phyloP scores from a whole-genome alignment of 2,797 vertebrate species.

The Artibeus lituratus region DNA sequence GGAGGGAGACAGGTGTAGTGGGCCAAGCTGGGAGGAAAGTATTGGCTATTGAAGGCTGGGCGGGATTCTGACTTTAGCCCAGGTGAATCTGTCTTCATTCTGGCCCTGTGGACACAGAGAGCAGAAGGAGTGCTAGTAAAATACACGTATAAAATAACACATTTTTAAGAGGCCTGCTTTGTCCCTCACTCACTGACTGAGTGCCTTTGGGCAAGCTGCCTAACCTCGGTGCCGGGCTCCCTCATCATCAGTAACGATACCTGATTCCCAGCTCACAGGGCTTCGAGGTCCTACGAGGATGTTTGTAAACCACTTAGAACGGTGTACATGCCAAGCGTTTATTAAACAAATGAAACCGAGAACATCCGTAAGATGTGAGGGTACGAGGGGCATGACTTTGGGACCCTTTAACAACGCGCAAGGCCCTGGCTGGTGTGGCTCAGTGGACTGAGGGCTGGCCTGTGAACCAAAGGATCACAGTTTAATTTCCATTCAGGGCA shows the following conservation, averaged over 20 bases:
- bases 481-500: no score
- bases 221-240: background rate
- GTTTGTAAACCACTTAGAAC: background rate
- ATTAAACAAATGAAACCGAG: background rate
- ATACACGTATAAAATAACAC: background rate
- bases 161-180: background rate
- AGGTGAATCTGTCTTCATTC: background rate
- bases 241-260: background rate
- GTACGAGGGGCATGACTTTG: background rate
- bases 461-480: no score
- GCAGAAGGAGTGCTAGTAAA: background rate
- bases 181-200: background rate
- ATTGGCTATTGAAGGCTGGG: background rate
- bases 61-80: background rate
- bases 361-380: background rate
- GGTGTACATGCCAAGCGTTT: background rate
- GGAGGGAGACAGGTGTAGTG: background rate
- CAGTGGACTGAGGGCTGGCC: no score
- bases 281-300: background rate
- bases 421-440: no score
- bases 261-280: background rate
- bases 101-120: background rate
- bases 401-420: accelerated
- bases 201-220: background rate
- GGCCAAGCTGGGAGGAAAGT: background rate